These are phyloP conservation scores for Reticulitermes lucifugus DNA, from an alignment of 2,888 invertebrate species.

Conservation along the genomic window DNA sequence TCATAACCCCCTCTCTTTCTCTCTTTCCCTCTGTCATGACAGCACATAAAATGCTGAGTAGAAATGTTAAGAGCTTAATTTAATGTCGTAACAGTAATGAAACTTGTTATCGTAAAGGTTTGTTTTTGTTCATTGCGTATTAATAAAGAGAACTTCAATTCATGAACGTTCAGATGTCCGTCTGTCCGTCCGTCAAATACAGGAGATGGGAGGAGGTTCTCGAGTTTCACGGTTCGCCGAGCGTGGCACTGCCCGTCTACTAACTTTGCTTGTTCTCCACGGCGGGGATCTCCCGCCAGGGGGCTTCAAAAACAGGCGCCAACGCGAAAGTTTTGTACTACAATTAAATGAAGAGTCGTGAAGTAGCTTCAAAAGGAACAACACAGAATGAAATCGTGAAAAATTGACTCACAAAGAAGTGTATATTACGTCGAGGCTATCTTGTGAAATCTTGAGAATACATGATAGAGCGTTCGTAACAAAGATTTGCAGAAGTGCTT, in stretches of 20 bases:
- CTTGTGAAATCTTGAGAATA: background rate
- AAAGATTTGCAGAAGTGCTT: too few relatives aligned
- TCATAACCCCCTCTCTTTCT: too few relatives aligned
- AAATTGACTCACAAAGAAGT: background rate
- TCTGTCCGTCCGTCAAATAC: background rate
- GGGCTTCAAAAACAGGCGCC: conserved; percentile 5
- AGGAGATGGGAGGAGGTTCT: background rate
- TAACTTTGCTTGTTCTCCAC: background rate
- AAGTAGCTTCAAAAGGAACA: background rate
- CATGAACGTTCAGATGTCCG: conserved; percentile 4
- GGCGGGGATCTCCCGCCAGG: background rate
- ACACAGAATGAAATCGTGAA: background rate
- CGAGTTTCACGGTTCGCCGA: conserved; percentile 43
- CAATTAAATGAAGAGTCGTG: background rate
- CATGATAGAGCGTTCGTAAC: too few relatives aligned
- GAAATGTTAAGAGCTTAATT: too few relatives aligned
- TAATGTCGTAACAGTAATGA: background rate
- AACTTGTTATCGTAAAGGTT: background rate
- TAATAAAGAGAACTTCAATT: conserved; percentile 1
- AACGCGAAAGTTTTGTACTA: background rate
- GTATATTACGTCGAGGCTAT: background rate
- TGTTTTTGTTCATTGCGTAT: background rate
- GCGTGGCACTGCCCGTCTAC: conserved; percentile 29
- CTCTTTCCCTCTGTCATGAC: too few relatives aligned
- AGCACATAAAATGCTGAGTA: too few relatives aligned